These are phyloP conservation scores for Cichladusa arquata DNA, from an alignment of 2,113 vertebrate species.

Conservation along the genomic window DNA sequence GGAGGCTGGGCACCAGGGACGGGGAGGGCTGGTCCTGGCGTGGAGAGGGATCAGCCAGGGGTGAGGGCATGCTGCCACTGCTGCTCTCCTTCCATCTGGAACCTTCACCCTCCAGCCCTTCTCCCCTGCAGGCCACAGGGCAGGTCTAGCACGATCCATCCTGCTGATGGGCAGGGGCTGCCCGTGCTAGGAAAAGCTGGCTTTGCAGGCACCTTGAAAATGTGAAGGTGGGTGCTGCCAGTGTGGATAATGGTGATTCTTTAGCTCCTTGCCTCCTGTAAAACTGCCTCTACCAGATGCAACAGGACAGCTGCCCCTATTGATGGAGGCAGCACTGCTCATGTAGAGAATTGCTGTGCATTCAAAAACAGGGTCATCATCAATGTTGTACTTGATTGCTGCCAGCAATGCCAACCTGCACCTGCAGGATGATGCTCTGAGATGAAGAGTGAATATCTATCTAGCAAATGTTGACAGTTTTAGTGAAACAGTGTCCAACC, in stretches of 20 bases:
- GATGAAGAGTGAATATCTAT: not conserved
- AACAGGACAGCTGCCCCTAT: not conserved
- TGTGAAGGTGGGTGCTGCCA: not conserved
- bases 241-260: not conserved
- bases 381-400: not conserved
- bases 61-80: not conserved
- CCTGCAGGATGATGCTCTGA: not conserved
- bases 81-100: not conserved
- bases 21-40: not conserved
- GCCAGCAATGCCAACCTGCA: not conserved
- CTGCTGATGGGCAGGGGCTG: not conserved
- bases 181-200: accelerated
- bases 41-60: not conserved
- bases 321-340: not conserved
- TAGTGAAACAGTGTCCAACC: not conserved
- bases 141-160: not conserved
- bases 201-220: not conserved
- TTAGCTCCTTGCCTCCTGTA: not conserved
- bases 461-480: not conserved
- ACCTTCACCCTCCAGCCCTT: not conserved
- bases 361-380: not conserved
- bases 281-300: not conserved
- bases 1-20: not conserved
- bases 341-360: accelerated
- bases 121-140: not conserved